Evolutionary conservation across 2,888 invertebrate species (phyloP).

Genomic region (Andrena haemorrhoa): DNA sequence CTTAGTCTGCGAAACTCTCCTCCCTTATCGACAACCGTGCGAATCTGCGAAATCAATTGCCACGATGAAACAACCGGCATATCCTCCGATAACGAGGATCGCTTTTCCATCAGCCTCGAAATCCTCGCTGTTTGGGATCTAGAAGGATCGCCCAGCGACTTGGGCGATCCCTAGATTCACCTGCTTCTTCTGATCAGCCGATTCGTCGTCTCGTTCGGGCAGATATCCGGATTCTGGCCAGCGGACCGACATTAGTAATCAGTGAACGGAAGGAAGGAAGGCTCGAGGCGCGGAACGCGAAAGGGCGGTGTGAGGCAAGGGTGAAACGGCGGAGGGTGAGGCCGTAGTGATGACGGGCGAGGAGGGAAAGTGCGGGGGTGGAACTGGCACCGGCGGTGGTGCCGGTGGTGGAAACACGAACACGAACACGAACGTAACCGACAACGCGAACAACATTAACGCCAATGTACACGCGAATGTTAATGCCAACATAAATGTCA

Average conservation of each 20-base stretch:
- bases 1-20: not conserved
- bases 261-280: conserved; percentile 63
- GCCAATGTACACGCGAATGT: conserved; percentile 86
- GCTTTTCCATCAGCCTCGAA: not conserved
- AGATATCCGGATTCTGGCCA: conserved; percentile 70
- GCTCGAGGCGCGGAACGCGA: conserved; percentile 46
- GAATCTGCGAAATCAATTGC: not conserved
- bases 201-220: conserved; percentile 53
- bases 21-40: not conserved
- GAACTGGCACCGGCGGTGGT: conserved; percentile 73
- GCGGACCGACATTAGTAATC: conserved; percentile 63
- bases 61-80: not conserved
- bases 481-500: conserved; percentile 87
- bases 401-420: conserved; percentile 85
- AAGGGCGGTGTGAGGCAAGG: conserved; percentile 50
- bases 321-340: conserved; percentile 48
- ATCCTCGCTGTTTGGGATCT: conserved; percentile 6
- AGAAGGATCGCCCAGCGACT: conserved; percentile 20
- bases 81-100: too few species aligned
- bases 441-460: conserved; percentile 80
- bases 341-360: conserved; percentile 82
- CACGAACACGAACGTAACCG: conserved; percentile 81
- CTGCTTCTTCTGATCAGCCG: conserved; percentile 44
- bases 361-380: conserved; percentile 80
- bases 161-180: conserved; percentile 32